Percentiles rank a stretch among this genome's conserved stretches.
Conservation (phyloP, 2,113 vertebrate genomes). For the Taxidea taxus region DNA sequence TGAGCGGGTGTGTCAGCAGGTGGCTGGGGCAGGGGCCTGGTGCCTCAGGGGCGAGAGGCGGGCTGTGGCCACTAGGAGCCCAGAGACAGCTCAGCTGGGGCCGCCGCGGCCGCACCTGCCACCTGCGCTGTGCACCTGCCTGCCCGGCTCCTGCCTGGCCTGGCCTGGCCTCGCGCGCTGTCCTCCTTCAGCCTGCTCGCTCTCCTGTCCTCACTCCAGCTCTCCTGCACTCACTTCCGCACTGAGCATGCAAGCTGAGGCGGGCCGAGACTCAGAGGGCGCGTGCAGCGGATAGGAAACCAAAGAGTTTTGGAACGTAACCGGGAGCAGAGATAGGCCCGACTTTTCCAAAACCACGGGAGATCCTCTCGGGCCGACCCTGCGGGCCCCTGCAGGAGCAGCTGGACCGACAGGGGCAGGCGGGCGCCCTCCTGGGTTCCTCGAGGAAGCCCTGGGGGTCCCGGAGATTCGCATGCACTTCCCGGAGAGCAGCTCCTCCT, state of each 20-base stretch:
- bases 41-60: conserved; percentile 58
- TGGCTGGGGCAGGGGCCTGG: conserved; percentile 84
- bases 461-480: conserved; percentile 88
- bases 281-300: conserved; percentile 98
- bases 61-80: conserved; percentile 58
- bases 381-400: conserved; percentile 25
- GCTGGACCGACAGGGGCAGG: background rate
- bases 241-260: conserved; percentile 99
- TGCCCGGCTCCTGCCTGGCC: conserved; percentile 70
- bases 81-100: conserved; percentile 48
- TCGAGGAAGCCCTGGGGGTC: conserved; percentile 85
- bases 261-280: conserved; percentile 96
- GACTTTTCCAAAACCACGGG: conserved; percentile 87
- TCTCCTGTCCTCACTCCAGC: background rate
- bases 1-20: conserved; percentile 81
- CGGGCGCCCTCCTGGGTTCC: conserved; percentile 69
- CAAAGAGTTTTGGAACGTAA: conserved; percentile 94
- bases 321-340: conserved; percentile 90
- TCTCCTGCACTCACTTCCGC: conserved; percentile 82
- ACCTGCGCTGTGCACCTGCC: conserved; percentile 61
- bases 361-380: conserved; percentile 68
- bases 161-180: conserved; percentile 61
- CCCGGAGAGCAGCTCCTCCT: conserved; percentile 83
- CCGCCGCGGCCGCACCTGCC: conserved; percentile 61
- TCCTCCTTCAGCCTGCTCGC: conserved; percentile 31